phyloP scores from a whole-genome alignment of 2,797 vertebrate species.

The Luscinia megarhynchos region DNA sequence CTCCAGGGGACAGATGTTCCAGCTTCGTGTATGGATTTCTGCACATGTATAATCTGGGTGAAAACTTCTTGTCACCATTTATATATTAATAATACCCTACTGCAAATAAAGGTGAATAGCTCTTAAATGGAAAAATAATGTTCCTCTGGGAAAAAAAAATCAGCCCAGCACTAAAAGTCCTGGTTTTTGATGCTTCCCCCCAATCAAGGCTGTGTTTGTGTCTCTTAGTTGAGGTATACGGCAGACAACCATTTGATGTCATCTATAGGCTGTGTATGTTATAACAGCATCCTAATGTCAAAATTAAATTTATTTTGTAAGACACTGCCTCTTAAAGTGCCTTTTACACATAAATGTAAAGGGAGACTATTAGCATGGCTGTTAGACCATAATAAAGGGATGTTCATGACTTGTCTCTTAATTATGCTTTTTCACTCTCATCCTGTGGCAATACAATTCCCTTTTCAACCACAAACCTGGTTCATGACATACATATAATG shows the following conservation, averaged over 20 bases:
- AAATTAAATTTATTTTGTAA: background rate
- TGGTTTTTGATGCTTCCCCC: background rate
- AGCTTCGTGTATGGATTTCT: background rate
- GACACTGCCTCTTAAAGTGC: background rate
- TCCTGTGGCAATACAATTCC: background rate
- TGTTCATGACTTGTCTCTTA: background rate
- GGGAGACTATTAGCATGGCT: background rate
- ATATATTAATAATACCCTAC: background rate
- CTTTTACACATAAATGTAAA: background rate
- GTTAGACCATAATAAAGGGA: constrained; percentile 5
- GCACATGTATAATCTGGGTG: background rate
- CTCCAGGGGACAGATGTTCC: background rate
- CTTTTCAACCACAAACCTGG: constrained; percentile 14
- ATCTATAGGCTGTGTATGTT: background rate
- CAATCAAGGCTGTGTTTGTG: background rate
- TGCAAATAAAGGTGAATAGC: background rate
- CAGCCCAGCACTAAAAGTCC: background rate
- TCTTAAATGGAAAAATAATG: background rate
- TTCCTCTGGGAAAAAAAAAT: background rate
- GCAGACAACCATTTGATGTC: background rate
- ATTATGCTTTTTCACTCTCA: constrained; percentile 1
- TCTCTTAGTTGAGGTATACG: background rate
- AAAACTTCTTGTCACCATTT: background rate
- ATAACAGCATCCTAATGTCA: background rate
- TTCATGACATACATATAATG: background rate